Percentiles rank a stretch among this genome's conserved stretches.
Conservation (phyloP, 2,113 vertebrate species). For the Clarias batrachus region DNA sequence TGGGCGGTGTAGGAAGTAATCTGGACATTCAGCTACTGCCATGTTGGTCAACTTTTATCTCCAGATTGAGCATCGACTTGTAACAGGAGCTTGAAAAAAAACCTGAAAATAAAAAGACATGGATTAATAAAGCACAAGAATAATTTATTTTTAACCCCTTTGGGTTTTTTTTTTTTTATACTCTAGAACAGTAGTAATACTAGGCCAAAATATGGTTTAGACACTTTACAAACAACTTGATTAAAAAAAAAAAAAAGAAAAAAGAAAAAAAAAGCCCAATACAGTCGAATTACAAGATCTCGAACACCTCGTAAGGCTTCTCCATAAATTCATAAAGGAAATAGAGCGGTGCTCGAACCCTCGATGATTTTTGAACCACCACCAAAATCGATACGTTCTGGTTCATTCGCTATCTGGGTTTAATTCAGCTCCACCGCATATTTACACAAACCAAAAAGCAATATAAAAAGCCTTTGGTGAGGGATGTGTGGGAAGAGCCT, state of each 20-base stretch:
- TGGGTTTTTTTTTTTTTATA: background rate
- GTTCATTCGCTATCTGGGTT: background rate
- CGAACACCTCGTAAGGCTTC: background rate
- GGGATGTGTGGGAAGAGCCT: constrained; percentile 9
- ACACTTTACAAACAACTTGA: background rate
- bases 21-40: constrained; percentile 87
- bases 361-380: background rate
- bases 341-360: background rate
- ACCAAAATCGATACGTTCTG: background rate
- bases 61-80: constrained; percentile 66
- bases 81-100: constrained; percentile 26
- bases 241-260: background rate
- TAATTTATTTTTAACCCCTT: background rate
- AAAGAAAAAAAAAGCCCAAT: background rate
- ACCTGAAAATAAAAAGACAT: constrained; percentile 48
- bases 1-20: constrained; percentile 86
- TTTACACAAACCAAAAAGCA: background rate
- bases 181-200: background rate
- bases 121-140: background rate
- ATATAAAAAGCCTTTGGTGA: background rate
- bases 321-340: background rate
- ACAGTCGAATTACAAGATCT: background rate
- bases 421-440: background rate
- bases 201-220: background rate
- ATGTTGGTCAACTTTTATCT: constrained; percentile 66